Conservation (phyloP, 2,888 invertebrate genomes). For the Bugulina stolonifera region DNA sequence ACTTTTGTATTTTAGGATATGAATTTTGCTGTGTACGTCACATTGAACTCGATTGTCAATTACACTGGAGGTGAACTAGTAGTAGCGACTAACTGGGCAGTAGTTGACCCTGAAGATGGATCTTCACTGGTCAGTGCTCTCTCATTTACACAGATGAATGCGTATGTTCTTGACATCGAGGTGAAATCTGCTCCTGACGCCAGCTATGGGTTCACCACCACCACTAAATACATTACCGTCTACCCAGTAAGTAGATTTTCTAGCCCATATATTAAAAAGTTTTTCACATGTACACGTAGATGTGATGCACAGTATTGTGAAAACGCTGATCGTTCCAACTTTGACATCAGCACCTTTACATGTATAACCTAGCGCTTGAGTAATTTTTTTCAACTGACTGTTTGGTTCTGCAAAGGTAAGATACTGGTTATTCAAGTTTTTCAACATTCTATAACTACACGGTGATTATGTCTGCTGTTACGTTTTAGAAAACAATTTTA, state of each 20-base stretch:
- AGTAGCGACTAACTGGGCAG: background rate
- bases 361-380: background rate
- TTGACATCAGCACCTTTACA: background rate
- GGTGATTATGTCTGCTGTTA: too few species aligned
- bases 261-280: background rate
- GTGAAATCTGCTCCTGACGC: background rate
- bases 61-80: constrained; percentile 1
- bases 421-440: too few species aligned
- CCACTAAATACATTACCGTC: background rate
- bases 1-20: constrained; percentile 10
- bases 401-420: too few species aligned
- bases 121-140: background rate
- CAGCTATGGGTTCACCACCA: background rate
- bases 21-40: background rate
- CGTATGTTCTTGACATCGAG: background rate
- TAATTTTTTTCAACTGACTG: background rate
- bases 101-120: background rate
- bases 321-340: background rate
- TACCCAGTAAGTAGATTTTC: constrained; percentile 1
- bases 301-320: background rate
- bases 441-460: too few species aligned
- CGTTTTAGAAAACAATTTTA: too few species aligned
- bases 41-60: background rate
- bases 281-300: background rate
- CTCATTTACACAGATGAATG: background rate